Base-by-base conservation (phyloP, 2,113 vertebrate genomes). In the Turnix velox region DNA sequence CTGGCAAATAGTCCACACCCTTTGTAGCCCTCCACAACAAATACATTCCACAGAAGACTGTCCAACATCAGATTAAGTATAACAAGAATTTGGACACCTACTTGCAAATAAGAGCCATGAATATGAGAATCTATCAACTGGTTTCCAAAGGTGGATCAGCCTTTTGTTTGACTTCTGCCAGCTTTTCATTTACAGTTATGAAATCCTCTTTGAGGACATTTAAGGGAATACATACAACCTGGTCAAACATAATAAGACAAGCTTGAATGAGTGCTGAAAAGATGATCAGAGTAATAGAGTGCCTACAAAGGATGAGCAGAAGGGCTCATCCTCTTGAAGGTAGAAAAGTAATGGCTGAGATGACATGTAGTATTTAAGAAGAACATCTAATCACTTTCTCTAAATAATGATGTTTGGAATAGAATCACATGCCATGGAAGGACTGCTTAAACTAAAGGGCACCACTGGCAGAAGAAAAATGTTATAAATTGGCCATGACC, bases 381-480 rank as follows among this genome's bases (percentile, higher is more conserved):
- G 87, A 79, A 79, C 45, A 75, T 52, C 89, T 35, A 91, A 91
- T 79, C 25, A 66, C n/a, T 79, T 85, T 31, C 23, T 49, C 73
- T 58, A 94, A 95, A 87, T 85, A 91, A 96, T 82, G 81, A 48
- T 73, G 74, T 87, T 95, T 87, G 74, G 18, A 49, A 91, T 92
- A 83, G 45, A 95, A 90, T 91, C 82, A 69, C 18, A 82, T 20
- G 28, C 27, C 78, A 62, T 25, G 49, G 73, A 84, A 72, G 54
- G 49, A 30, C 62, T 84, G 83, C 54, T 95, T 89, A 91, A 92
- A 91, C 54, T 89, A 85, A 95, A 89, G 82, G 92, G 65, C 71
- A 94, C 62, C 73, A 54, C 19, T 94, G 90, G 67, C 79, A 94
- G 85, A 86, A 93, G 68, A 87, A 94, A 94, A 94, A 91, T 73